A percentile compares a stretch with the other conserved stretches of the same genome.
Conservation (phyloP, 1,140 invertebrate genomes). For the Nylanderia fulva region DNA sequence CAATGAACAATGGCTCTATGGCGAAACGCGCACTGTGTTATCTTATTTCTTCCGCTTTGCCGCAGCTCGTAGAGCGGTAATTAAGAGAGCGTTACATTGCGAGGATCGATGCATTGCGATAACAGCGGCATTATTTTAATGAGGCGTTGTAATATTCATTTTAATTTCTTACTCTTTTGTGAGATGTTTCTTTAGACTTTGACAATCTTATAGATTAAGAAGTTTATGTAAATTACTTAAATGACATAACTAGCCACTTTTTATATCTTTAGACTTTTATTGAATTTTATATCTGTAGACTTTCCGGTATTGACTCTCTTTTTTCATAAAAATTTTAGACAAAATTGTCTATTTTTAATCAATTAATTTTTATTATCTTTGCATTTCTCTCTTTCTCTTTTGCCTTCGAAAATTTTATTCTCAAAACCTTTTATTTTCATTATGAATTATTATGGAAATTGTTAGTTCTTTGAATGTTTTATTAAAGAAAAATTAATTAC, state of each 20-base stretch:
- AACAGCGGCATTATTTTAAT: conserved; percentile 48
- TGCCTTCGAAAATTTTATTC: not conserved
- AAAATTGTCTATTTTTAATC: not conserved
- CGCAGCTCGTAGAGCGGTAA: conserved; percentile 46
- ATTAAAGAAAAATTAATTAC: not conserved
- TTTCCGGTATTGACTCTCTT: not conserved
- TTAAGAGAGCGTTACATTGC: conserved; percentile 43
- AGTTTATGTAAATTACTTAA: not conserved
- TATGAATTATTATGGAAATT: not conserved
- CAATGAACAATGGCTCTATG: conserved; percentile 38
- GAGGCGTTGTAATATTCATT: conserved; percentile 44
- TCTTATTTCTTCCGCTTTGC: conserved; percentile 55
- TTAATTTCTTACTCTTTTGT: conserved; percentile 45
- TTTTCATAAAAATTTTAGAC: not conserved
- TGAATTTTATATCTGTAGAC: not conserved
- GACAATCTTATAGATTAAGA: not conserved
- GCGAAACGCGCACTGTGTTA: conserved; percentile 30
- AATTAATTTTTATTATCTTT: not conserved
- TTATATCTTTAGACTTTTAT: not conserved
- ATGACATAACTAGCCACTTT: not conserved
- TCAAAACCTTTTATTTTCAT: not conserved
- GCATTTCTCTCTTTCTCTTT: not conserved
- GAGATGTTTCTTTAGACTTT: not conserved
- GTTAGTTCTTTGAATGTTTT: not conserved
- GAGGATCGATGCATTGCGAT: conserved; percentile 43